Base-by-base conservation (phyloP, 2,797 vertebrate species). In the Oryzias dopingdopingensis region DNA sequence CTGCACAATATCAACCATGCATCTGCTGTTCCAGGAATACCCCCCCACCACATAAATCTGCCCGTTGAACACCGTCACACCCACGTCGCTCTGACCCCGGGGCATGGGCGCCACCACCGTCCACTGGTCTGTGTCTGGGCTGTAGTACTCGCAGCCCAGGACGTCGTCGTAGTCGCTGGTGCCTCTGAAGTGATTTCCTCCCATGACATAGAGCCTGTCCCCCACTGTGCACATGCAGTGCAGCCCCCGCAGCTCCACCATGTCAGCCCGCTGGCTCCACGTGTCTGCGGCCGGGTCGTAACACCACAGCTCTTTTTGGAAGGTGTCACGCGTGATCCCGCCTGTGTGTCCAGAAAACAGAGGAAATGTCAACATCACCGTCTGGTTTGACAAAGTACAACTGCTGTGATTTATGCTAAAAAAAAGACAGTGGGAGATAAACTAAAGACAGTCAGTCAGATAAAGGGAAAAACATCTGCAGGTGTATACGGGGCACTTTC, bases 11-110 rank as follows among this genome's bases (percentile, higher is more conserved):
- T 93, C 92, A 4, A 94, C 90, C 93, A 94, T 94, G 76, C 92
- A 94, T 1, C 90, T 85, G 79, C 90, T 93, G 89, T 94, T 93
- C 93, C 93, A 94, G 15, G 92, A 93, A n/a, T 94, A 94, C 0
- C 93, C 93, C 0, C 93, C 93, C 42, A 94, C 91, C 65, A 94
- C 92, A 7, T 92, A 94, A 67, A 94, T 80, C 57, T 85, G 81
- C 10, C 82, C 90, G 6, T 88, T 71, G 52, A 91, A 92, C 65
- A 93, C 91, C 0, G 93, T 86, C 66, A 93, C 88, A 0, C 93
- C 93, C 0, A 94, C 91, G 1, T 94, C 93, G 4, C 93, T 94
- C 76, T 94, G 93, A 2, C 93, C 93, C 4, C 88, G 73, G 0
- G 91, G 87, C 92, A 94, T 93, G 2, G 92, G 75, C 0, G 92